Evolutionary conservation across 92 coral and sea anemone genomes (phyloP), one percentile per base, ranked within the genome.

Genomic region (Ricordea florida): DNA sequence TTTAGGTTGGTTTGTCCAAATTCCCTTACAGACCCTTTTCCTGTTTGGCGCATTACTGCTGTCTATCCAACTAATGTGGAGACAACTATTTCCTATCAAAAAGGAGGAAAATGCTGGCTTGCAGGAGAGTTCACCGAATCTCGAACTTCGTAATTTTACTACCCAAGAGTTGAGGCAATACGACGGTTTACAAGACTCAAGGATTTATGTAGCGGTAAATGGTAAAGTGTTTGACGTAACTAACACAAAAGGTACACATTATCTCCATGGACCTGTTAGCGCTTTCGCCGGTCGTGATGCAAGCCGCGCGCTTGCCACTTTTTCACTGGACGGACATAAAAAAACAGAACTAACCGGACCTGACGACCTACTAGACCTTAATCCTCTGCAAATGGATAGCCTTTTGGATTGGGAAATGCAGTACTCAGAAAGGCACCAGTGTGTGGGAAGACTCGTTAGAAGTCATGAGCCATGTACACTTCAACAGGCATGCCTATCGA

Each of bases 301-400:
- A 5, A 94, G 98, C 64, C 97, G 98, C 21, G 96, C 98, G 10
- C 79, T 94, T 52, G 98, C 97, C 17, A 92, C 96, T 4, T 87
- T 92, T 37, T 74, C 98, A 14, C 62, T 91, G 10, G 80, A 65
- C 13, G 81, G 48, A 24, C 50, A 69, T 25, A 69, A 76, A 24
- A 38, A 51, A 29, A 80, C 42, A 35, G 81, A 69, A 23, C 46
- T 42, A n/a, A 38, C 71, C 10, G 76, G 73, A 40, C 65, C 79
- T 41, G 98, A 94, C 64, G 92, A 92, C 35, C 72, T 94, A 26
- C 74, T 90, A 2, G 97, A 94, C 66, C 75, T 94, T 34, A 89
- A 92, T 67, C 88, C 97, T 1, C 77, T 94, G 16, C 97, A 94
- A 42, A 27, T 80, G 64, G 94, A 86, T 59, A 89, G 84, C 66